A percentile compares a stretch with the other conserved stretches of the same genome.
These are phyloP conservation scores for Tamias sibiricus DNA, from an alignment of 2,113 vertebrate species.

Conservation along the genomic window DNA sequence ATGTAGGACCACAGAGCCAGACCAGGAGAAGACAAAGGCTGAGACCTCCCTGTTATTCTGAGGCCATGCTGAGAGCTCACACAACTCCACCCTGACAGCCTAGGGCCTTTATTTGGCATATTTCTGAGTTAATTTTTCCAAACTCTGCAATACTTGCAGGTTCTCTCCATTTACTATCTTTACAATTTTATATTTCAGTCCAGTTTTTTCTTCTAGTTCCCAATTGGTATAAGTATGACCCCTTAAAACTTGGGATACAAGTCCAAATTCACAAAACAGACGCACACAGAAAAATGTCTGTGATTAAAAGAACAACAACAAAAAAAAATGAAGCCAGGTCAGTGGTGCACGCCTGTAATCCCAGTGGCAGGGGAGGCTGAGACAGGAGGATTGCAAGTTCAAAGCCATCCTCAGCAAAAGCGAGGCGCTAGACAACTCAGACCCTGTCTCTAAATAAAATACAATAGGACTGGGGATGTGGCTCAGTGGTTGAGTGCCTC, in stretches of 20 bases:
- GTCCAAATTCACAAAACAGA: neutral
- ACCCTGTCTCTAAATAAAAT: too few relatives aligned
- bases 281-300: neutral
- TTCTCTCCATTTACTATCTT: neutral
- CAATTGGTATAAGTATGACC: neutral
- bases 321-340: neutral
- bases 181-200: constrained; percentile 18
- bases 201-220: neutral
- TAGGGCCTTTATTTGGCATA: neutral
- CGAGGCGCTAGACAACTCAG: too few relatives aligned
- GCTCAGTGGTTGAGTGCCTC: too few relatives aligned
- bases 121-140: neutral
- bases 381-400: too few relatives aligned
- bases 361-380: too few relatives aligned
- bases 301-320: neutral
- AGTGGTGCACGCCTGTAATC: too few relatives aligned
- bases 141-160: neutral
- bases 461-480: too few relatives aligned
- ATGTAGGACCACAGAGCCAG: neutral
- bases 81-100: neutral
- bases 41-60: neutral
- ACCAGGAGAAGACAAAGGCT: neutral
- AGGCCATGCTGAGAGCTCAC: neutral
- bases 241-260: neutral
- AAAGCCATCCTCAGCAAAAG: too few relatives aligned